A percentile compares a stretch with the other conserved stretches of the same genome.
These are phyloP conservation scores for Nothoprocta perdicaria DNA, from an alignment of 2,113 vertebrate genomes.

Conservation along the genomic window DNA sequence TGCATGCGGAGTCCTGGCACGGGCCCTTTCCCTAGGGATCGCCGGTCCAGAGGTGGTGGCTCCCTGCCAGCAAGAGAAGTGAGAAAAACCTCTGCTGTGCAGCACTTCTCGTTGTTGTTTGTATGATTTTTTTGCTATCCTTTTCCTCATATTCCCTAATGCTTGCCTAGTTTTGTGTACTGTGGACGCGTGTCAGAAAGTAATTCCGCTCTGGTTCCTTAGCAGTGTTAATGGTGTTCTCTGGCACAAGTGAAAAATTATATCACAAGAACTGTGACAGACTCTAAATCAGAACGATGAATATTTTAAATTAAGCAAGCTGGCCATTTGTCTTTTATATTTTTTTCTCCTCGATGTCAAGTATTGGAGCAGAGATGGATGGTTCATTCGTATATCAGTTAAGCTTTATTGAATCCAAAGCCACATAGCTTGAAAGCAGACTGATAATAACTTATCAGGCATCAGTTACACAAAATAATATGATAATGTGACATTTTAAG, in stretches of 20 bases:
- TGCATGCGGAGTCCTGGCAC: too few relatives aligned
- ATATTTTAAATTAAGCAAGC: neutral
- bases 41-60: accelerated
- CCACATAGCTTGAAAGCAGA: neutral
- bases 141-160: neutral
- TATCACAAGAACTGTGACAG: neutral
- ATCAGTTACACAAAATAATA: accelerated
- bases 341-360: neutral
- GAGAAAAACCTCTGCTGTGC: neutral
- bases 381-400: neutral
- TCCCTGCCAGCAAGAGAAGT: neutral
- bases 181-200: neutral
- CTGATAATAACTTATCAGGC: neutral
- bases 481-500: accelerated
- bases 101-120: accelerated
- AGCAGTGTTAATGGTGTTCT: neutral
- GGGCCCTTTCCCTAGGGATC: accelerated
- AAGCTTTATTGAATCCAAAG: neutral
- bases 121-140: accelerated
- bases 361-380: neutral
- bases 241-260: accelerated
- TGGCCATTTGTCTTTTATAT: neutral
- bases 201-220: neutral
- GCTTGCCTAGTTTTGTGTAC: neutral
- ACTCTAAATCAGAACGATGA: neutral